Evolutionary conservation across 1,140 invertebrate genomes (phyloP), one percentile per base, ranked within the genome.

Genomic region (Cherax destructor): DNA sequence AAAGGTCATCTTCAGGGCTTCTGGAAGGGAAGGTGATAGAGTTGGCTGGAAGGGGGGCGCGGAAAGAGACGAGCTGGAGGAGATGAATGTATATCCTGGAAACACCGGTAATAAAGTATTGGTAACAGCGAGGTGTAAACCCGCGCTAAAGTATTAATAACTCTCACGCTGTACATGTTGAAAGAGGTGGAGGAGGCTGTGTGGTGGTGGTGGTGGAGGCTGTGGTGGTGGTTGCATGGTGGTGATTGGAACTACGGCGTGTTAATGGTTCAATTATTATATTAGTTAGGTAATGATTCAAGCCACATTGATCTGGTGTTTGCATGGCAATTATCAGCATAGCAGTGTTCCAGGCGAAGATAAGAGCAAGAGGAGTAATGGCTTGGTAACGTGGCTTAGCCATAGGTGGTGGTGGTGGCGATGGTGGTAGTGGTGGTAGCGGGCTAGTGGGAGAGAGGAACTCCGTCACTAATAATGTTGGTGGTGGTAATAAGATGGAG

Each of bases 401-500:
- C 11, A 18, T 65, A 65, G 13, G 21, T 18, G 61, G 83, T 76
- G 10, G 83, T 50, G 49, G 49, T 24, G 83, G 41, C 30, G n/a
- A 47, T 9, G 30, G 56, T 9, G 30, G n/a, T 83, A 4, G 30
- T 81, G 84, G 69, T 76, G 74, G 72, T 50, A 13, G 69, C 9
- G 52, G 69, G 59, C 52, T 56, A 13, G 61, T 47, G 13, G 76
- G 76, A 49, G 41, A 52, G 50, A 24, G 10, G 61, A 59, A 76
- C 61, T 65, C 56, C 47, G 88, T 91, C 88, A 91, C 81, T 78
- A 85, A 91, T 91, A 84, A 84, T 84, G 83, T 72, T 69, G 72
- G 80, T 91, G 52, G 50, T 84, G 88, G 88, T 91, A 85, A 91
- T 91, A 91, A 91, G 88, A 84, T 91, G 88, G 88, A 85, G 81